Evolutionary conservation across 2,888 invertebrate genomes (phyloP).

Genomic region (Tanytarsus gracilentus): DNA sequence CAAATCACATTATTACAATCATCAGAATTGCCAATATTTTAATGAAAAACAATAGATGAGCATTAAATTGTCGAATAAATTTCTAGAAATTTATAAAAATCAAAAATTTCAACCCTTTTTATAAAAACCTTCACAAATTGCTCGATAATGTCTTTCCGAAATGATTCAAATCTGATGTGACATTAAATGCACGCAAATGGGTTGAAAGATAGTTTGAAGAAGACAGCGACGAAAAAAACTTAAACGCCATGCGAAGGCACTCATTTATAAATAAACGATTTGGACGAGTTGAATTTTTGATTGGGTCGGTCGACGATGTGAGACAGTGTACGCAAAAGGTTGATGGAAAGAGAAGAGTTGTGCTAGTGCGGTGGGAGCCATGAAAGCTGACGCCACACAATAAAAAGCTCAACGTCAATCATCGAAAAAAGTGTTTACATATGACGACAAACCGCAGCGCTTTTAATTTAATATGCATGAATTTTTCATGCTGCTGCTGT

Average conservation of each 20-base stretch:
- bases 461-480: conserved; percentile 18
- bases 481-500: background rate
- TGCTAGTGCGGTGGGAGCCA: no score
- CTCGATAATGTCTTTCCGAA: no score
- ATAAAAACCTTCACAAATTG: no score
- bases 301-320: background rate
- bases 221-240: background rate
- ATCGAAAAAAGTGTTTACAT: conserved; percentile 10
- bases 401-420: conserved; percentile 14
- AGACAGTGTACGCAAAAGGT: no score
- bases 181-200: no score
- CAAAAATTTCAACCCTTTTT: no score
- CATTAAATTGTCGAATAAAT: no score
- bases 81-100: no score
- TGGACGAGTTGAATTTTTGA: conserved; percentile 16
- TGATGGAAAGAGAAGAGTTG: background rate
- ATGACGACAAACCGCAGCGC: conserved; percentile 19
- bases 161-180: no score
- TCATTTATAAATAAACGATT: conserved; percentile 26
- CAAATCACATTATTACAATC: no score
- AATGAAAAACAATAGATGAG: no score
- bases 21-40: no score
- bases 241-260: conserved; percentile 1
- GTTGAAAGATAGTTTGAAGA: background rate
- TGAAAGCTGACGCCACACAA: conserved; percentile 16